Evolutionary conservation across 2,113 vertebrate species (phyloP).

Genomic region (Eidolon helvum): DNA sequence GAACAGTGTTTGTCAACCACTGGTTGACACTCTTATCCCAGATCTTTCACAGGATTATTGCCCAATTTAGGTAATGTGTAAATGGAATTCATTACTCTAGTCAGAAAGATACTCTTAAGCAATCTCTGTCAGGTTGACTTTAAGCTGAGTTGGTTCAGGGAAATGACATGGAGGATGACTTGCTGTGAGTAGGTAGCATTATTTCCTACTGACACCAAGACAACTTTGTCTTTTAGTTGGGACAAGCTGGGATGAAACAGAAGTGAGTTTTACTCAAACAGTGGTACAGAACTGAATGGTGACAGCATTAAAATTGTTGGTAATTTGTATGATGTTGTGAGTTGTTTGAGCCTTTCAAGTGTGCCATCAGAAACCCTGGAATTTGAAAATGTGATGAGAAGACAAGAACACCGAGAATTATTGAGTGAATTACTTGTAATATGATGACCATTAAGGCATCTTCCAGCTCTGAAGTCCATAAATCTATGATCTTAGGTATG

Average conservation of each 20-base stretch:
- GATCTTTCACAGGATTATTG: neutral
- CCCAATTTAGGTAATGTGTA: neutral
- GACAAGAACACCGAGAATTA: neutral
- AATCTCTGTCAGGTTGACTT: neutral
- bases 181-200: neutral
- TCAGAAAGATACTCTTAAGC: neutral
- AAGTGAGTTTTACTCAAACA: neutral
- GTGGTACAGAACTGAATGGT: rapidly evolving
- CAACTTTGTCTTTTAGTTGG: neutral
- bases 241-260: neutral
- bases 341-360: neutral
- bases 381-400: neutral
- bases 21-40: rapidly evolving
- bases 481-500: neutral
- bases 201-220: neutral
- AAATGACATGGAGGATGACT: no score
- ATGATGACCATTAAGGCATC: neutral
- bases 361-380: neutral
- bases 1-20: neutral
- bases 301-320: neutral
- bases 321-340: neutral
- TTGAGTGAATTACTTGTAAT: neutral
- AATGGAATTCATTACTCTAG: neutral
- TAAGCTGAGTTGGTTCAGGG: neutral
- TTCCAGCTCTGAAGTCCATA: neutral